Evolutionary conservation across 1,140 invertebrate species (phyloP).

Genomic region (Ruditapes philippinarum): DNA sequence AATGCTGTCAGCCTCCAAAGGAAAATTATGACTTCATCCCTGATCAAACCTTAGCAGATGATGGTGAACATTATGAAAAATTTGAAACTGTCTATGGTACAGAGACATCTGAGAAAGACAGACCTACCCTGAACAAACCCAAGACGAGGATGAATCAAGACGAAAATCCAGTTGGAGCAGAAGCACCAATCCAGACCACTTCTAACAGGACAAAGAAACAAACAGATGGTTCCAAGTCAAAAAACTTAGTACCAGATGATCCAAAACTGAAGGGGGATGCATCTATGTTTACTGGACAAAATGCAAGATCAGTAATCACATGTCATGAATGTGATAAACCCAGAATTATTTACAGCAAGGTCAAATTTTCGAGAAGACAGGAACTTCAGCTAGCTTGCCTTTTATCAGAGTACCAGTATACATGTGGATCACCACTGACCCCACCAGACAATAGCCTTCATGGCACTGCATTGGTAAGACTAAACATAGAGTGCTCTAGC

Average conservation of each 20-base stretch:
- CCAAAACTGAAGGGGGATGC: neutral
- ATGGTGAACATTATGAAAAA: neutral
- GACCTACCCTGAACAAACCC: neutral
- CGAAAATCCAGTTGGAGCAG: neutral
- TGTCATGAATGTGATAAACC: slow-evolving; percentile 31
- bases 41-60: neutral
- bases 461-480: neutral
- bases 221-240: neutral
- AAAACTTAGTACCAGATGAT: no score
- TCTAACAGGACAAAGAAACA: neutral
- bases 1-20: neutral
- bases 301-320: neutral
- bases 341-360: slow-evolving; percentile 10
- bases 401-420: neutral
- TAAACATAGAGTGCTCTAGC: neutral
- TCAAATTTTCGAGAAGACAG: neutral
- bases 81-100: neutral
- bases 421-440: neutral
- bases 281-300: neutral
- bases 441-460: neutral
- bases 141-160: neutral
- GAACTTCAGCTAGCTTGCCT: neutral
- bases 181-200: neutral
- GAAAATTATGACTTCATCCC: neutral
- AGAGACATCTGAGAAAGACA: neutral